Percentiles rank a stretch among this genome's conserved stretches.
phyloP scores from a whole-genome alignment of 2,888 invertebrate species.

The Pseudococcus longispinus region DNA sequence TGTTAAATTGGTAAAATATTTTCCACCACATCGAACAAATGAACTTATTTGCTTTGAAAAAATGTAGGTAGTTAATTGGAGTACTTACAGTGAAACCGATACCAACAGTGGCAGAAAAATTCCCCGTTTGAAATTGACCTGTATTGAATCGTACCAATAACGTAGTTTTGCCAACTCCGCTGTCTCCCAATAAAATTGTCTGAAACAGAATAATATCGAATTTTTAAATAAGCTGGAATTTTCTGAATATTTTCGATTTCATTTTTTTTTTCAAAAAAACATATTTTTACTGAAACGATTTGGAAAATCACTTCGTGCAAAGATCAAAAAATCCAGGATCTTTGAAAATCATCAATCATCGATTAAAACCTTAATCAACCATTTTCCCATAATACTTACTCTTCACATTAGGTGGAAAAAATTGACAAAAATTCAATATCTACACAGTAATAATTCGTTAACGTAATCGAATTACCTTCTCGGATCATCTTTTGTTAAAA shows the following conservation, averaged over 20 bases:
- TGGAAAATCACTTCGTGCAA: too few species aligned
- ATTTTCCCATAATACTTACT: background rate
- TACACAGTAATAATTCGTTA: background rate
- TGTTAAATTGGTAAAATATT: background rate
- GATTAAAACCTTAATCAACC: background rate
- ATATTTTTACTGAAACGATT: too few species aligned
- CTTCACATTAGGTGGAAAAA: too few species aligned
- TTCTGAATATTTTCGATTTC: too few species aligned
- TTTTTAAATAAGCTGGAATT: too few species aligned
- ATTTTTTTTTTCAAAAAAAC: too few species aligned
- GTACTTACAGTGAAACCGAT: constrained; percentile 91
- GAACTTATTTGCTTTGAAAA: background rate
- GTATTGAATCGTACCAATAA: constrained; percentile 92
- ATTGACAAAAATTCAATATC: background rate
- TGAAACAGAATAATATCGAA: constrained; percentile 62
- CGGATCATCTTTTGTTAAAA: background rate
- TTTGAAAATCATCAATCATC: too few species aligned
- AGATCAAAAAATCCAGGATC: too few species aligned
- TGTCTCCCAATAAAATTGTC: constrained; percentile 93
- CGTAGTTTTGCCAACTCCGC: constrained; percentile 92
- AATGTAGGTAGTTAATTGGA: background rate
- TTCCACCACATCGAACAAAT: constrained; percentile 1
- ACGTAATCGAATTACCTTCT: background rate
- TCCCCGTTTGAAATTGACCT: constrained; percentile 87
- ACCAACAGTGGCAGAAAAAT: constrained; percentile 92